Base-by-base conservation (phyloP, 2,797 vertebrate genomes). In the Aphelocoma californica region DNA sequence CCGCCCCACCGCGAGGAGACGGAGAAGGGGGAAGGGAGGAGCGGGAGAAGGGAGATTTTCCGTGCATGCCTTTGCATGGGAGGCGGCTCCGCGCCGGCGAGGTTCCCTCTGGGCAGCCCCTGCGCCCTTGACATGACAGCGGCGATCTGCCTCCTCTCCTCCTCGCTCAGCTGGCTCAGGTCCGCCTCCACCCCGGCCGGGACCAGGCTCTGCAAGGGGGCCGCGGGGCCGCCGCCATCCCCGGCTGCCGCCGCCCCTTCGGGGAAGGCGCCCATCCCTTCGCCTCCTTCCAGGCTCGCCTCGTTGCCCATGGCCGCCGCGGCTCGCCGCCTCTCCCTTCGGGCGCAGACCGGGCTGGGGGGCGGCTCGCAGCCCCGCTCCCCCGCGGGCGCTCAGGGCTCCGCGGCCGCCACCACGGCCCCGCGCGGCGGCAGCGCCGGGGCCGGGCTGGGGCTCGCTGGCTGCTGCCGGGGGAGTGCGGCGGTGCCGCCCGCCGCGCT, bases 41-140 rank as follows among this genome's bases (percentile, higher is more conserved):
- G 56, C 40, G 51, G 58, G 81, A 93, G 64, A 90, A 87, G 58
- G 56, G 64, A 86, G 89, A 79, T 84, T 92, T 95, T 93, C 90
- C 67, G 93, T 92, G 94, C 96, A 21, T 99, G 98, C 99, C 98
- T 99, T 98, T 98, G 98, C 98, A 97, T 96, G 90, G 98, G 97
- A 88, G 97, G 97, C 88, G 97, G 93, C 97, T 98, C 97, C 86
- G 97, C 77, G 97, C 96, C 92, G 93, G 96, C 91, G 48, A 95
- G 97, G 95, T 96, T 97, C 95, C 95, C 97, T 95, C 95, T 97
- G 97, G 98, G 98, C 94, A 98, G 98, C 98, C 98, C 98, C 95
- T 98, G 97, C 98, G 98, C 98, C 98, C 98, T 98, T 98, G 98
- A 98, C 98, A 99, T 98, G 97, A 99, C 98, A 90, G 98, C 99